Evolutionary conservation across 2,888 invertebrate genomes (phyloP).

Genomic region (Diadegma fenestrale): DNA sequence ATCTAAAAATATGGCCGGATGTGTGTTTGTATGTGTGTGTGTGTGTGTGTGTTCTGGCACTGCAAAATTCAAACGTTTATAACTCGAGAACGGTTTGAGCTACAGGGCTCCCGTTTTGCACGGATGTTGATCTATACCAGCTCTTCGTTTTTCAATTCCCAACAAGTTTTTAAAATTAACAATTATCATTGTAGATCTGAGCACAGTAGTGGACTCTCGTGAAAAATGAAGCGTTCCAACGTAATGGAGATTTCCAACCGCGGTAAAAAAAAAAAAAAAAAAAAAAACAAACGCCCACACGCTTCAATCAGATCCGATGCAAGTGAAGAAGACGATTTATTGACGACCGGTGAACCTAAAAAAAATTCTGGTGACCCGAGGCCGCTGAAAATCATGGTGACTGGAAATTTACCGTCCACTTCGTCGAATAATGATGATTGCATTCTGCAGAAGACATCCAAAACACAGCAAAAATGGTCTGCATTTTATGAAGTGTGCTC

Average conservation of each 20-base stretch:
- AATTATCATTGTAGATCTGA: constrained; percentile 22
- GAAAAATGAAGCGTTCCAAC: constrained; percentile 19
- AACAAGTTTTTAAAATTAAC: no score
- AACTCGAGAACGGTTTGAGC: no score
- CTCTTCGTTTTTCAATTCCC: no score
- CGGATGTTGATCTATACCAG: no score
- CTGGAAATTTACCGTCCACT: background rate
- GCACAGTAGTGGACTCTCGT: background rate
- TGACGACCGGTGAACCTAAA: constrained; percentile 11
- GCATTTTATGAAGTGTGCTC: background rate
- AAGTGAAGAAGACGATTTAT: constrained; percentile 4
- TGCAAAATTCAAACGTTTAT: no score
- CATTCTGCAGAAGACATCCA: background rate
- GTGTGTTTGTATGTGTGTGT: no score
- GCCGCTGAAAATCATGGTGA: background rate
- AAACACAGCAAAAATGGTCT: background rate
- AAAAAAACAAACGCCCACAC: constrained; percentile 7
- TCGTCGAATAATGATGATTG: background rate
- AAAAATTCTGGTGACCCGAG: background rate
- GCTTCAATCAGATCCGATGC: constrained; percentile 17
- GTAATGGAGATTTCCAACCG: constrained; percentile 12
- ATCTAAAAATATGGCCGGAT: no score
- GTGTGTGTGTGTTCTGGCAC: no score
- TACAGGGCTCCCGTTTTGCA: no score
- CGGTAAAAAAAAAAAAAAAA: constrained; percentile 10